Percentiles rank a stretch among this genome's conserved stretches.
phyloP scores from a whole-genome alignment of 1,140 invertebrate species.

The Galleria mellonella region DNA sequence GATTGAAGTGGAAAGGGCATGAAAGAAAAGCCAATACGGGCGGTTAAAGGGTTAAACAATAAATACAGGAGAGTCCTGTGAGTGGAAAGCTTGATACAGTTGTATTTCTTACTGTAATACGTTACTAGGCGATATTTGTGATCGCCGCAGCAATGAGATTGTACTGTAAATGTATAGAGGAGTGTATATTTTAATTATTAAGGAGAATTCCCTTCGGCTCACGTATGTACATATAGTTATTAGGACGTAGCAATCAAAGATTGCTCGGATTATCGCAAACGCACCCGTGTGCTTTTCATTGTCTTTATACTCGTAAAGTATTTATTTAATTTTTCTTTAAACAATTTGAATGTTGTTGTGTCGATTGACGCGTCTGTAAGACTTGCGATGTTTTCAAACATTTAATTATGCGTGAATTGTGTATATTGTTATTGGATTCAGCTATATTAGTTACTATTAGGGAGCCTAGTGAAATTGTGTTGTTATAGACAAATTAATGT shows the following conservation, averaged over 20 bases:
- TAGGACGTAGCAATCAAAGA: conserved; percentile 49
- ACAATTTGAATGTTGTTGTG: conserved; percentile 38
- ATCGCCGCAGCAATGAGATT: conserved; percentile 50
- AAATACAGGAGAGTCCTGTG: no score
- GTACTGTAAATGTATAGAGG: conserved; percentile 22
- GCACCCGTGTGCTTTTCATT: conserved; percentile 20
- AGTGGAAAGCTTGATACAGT: no score
- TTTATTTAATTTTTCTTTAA: conserved; percentile 25
- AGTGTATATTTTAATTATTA: background rate
- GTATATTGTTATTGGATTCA: conserved; percentile 22
- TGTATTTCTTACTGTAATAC: no score
- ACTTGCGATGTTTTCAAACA: conserved; percentile 21
- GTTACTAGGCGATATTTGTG: background rate
- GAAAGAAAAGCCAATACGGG: no score
- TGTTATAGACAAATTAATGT: conserved; percentile 9
- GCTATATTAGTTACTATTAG: conserved; percentile 18
- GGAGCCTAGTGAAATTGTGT: conserved; percentile 28
- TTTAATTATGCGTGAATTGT: conserved; percentile 16
- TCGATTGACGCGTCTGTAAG: conserved; percentile 30
- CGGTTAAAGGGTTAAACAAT: no score
- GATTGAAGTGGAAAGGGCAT: no score
- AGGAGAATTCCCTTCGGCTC: conserved; percentile 35
- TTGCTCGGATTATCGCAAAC: conserved; percentile 25
- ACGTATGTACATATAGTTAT: conserved; percentile 61
- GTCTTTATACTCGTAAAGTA: conserved; percentile 22